Conservation (phyloP, 2,888 invertebrate genomes). For the Tachystola acroxantha region DNA sequence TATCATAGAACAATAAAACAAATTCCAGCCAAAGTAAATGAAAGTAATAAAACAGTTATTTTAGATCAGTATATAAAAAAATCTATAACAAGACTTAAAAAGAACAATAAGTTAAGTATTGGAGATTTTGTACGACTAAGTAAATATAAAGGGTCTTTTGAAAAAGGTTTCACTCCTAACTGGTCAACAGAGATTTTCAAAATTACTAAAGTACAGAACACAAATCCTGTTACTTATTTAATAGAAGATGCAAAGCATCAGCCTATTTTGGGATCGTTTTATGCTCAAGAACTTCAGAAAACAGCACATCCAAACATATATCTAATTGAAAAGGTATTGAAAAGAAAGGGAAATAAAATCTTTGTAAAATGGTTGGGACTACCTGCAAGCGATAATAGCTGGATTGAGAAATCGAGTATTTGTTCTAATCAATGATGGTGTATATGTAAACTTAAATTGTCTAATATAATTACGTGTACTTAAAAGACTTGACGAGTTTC, state of each 20-base stretch:
- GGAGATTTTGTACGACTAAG: slow-evolving; percentile 23
- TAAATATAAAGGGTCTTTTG: slow-evolving; percentile 19
- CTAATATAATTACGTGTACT: background rate
- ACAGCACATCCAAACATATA: slow-evolving; percentile 30
- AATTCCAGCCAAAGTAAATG: background rate
- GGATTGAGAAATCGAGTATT: slow-evolving; percentile 19
- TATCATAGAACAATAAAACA: slow-evolving; percentile 9
- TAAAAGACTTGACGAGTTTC: too few species aligned
- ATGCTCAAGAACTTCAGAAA: slow-evolving; percentile 31
- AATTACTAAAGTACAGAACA: slow-evolving; percentile 22
- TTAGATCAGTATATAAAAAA: too few species aligned
- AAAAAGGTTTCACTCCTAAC: slow-evolving; percentile 29
- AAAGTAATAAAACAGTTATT: background rate
- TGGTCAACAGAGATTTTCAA: slow-evolving; percentile 34
- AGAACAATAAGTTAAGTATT: slow-evolving; percentile 15
- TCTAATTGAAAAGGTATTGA: slow-evolving; percentile 29
- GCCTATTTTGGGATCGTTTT: slow-evolving; percentile 32
- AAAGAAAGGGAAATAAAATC: slow-evolving; percentile 4
- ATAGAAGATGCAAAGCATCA: slow-evolving; percentile 26
- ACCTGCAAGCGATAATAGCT: slow-evolving; percentile 14
- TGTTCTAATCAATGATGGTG: too few species aligned
- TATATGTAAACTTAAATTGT: slow-evolving; percentile 4
- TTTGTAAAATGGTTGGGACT: slow-evolving; percentile 14
- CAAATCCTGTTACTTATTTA: slow-evolving; percentile 26
- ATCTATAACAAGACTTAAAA: background rate